Percentiles rank a stretch among this genome's conserved stretches.
Evolutionary conservation across 2,113 vertebrate species (phyloP).

Genomic region (Lanius collurio): DNA sequence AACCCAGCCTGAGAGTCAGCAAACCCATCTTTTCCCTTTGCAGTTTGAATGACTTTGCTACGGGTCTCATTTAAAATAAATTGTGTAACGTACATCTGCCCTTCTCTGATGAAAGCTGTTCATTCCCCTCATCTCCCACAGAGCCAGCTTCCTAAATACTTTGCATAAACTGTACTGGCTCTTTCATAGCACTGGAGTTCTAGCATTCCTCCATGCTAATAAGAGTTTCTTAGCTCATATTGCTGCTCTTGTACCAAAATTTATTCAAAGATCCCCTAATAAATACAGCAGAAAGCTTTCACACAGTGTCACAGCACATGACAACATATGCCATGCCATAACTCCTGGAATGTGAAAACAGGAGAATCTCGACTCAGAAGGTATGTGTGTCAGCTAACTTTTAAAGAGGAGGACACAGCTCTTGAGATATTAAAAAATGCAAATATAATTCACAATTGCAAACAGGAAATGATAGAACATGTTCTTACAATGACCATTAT

Average conservation of each 20-base stretch:
- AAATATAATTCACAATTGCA: neutral
- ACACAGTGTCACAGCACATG: neutral
- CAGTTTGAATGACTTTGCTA: neutral
- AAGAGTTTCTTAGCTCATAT: neutral
- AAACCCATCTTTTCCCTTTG: neutral
- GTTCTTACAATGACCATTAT: neutral
- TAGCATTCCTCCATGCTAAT: neutral
- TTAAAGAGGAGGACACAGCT: neutral
- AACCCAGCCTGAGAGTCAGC: neutral
- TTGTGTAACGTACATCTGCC: neutral
- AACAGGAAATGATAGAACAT: neutral
- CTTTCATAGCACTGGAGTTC: neutral
- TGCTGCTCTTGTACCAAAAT: neutral
- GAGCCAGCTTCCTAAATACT: neutral
- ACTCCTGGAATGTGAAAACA: neutral
- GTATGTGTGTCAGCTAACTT: neutral
- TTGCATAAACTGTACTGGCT: neutral
- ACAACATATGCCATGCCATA: neutral
- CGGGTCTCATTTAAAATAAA: neutral
- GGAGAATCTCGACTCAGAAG: neutral
- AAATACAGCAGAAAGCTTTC: neutral
- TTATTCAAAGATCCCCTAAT: neutral
- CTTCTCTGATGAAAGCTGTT: neutral
- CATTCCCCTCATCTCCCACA: neutral
- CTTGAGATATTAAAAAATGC: neutral